Conservation (phyloP, 1,140 invertebrate species). For the Hormaphis cornu region DNA sequence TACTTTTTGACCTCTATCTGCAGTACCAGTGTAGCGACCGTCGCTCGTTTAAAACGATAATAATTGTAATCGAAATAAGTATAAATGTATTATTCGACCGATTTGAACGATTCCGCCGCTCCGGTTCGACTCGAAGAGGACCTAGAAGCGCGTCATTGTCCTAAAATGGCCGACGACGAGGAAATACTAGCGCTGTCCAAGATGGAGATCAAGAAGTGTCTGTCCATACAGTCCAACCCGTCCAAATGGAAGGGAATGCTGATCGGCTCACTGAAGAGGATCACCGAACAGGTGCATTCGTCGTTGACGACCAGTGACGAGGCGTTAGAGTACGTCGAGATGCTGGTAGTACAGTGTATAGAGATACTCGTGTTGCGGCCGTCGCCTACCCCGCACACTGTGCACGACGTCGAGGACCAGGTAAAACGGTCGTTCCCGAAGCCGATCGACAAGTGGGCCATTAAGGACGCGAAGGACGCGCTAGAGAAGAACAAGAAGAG, state of each 20-base stretch:
- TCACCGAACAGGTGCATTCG: constrained; percentile 83
- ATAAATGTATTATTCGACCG: no score
- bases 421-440: constrained; percentile 84
- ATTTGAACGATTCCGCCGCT: no score
- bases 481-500: constrained; percentile 76
- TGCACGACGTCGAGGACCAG: constrained; percentile 82
- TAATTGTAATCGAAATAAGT: no score
- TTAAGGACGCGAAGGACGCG: constrained; percentile 75
- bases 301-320: constrained; percentile 76
- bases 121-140: no score
- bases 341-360: constrained; percentile 75
- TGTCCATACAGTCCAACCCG: not conserved
- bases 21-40: no score
- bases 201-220: constrained; percentile 5
- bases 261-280: constrained; percentile 47
- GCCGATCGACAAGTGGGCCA: constrained; percentile 84
- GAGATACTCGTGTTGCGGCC: constrained; percentile 78
- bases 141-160: no score
- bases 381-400: constrained; percentile 63
- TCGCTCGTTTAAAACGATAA: no score
- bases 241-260: constrained; percentile 15
- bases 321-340: constrained; percentile 87
- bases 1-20: no score
- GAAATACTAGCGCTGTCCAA: not conserved
- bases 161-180: no score